Evolutionary conservation across 2,113 vertebrate genomes (phyloP).

Genomic region (Columba janthina): DNA sequence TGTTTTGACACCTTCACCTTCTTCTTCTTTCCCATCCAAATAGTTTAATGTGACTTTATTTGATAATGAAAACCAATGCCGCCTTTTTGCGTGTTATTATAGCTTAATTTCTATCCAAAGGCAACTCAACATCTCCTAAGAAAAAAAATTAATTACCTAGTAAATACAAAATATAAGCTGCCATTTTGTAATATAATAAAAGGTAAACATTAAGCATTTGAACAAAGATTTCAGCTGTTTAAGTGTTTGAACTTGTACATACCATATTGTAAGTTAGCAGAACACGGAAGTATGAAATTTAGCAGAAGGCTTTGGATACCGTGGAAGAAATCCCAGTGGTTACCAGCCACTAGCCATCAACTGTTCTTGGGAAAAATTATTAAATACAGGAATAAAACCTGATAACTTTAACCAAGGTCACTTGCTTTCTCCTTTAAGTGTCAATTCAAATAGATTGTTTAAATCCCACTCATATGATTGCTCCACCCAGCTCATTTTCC

Average conservation of each 20-base stretch:
- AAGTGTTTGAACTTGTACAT: background rate
- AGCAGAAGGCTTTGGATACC: background rate
- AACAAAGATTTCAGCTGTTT: background rate
- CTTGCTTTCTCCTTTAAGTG: background rate
- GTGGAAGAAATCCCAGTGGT: background rate
- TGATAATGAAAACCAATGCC: background rate
- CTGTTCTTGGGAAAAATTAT: background rate
- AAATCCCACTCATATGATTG: background rate
- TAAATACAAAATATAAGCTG: background rate
- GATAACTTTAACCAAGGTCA: background rate
- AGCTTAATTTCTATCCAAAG: background rate
- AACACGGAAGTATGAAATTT: background rate
- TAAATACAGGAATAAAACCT: background rate
- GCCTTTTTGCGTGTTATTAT: background rate
- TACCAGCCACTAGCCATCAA: background rate
- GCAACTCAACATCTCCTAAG: background rate
- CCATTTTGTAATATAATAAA: background rate
- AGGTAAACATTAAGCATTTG: background rate
- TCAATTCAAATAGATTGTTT: background rate
- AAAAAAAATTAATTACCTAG: background rate
- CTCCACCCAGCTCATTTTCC: background rate
- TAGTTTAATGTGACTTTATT: background rate
- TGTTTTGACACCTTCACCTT: background rate
- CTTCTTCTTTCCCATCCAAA: background rate
- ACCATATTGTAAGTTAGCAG: background rate